phyloP scores from a whole-genome alignment of 2,113 vertebrate genomes.

The Lates calcarifer region DNA sequence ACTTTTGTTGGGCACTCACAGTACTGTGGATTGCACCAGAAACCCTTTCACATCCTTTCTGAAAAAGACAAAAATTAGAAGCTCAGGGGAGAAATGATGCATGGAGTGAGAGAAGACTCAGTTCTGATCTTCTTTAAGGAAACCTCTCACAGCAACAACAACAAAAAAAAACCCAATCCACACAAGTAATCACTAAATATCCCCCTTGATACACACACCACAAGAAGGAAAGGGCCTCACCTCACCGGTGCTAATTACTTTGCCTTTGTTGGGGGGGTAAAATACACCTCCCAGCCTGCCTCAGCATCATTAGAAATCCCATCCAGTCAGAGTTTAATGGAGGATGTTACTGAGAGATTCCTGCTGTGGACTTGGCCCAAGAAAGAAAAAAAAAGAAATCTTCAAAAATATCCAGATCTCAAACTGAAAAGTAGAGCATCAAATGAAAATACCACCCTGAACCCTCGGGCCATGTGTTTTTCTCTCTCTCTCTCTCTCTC shows the following conservation, averaged over 20 bases:
- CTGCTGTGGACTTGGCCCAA: slow-evolving; percentile 2
- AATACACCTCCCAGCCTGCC: slow-evolving; percentile 42
- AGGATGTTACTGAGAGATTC: slow-evolving; percentile 32
- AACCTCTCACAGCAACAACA: slow-evolving; percentile 52
- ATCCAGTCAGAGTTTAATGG: slow-evolving; percentile 42
- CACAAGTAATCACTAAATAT: slow-evolving; percentile 65
- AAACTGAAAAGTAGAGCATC: slow-evolving; percentile 58
- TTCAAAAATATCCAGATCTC: slow-evolving; percentile 43
- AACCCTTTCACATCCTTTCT: slow-evolving; percentile 40
- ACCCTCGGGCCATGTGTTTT: slow-evolving; percentile 31
- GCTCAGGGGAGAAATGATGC: slow-evolving; percentile 27
- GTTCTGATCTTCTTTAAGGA: slow-evolving; percentile 56
- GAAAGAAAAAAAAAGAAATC: slow-evolving; percentile 10
- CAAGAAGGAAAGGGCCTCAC: not conserved
- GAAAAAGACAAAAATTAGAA: slow-evolving; percentile 32
- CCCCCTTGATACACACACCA: slow-evolving; percentile 31
- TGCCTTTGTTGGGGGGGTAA: slow-evolving; percentile 52
- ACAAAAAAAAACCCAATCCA: no score
- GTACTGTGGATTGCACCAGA: slow-evolving; percentile 24
- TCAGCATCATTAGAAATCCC: slow-evolving; percentile 52
- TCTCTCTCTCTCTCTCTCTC: no score
- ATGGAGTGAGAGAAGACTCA: slow-evolving; percentile 27
- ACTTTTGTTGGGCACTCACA: slow-evolving; percentile 25
- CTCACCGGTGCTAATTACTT: slow-evolving; percentile 71
- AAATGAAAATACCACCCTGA: slow-evolving; percentile 46